phyloP scores from a whole-genome alignment of 2,888 invertebrate genomes.

The Tetropium fuscum region DNA sequence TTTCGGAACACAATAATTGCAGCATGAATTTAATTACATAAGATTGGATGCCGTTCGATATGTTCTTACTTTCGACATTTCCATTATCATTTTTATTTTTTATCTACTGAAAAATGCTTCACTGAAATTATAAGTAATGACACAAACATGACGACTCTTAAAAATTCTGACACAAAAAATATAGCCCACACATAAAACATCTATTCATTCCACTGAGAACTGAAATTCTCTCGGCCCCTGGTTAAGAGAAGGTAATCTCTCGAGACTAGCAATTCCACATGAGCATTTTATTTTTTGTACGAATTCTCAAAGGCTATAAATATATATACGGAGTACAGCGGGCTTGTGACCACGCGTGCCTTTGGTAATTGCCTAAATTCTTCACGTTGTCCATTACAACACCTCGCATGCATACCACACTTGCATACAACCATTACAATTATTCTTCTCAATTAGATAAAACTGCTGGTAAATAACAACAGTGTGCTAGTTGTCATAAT shows the following conservation, averaged over 20 bases:
- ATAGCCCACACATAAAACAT: too few relatives aligned
- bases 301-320: constrained; percentile 54
- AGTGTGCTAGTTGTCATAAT: background rate
- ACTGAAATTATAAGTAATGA: too few relatives aligned
- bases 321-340: constrained; percentile 52
- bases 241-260: constrained; percentile 14
- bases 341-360: constrained; percentile 47
- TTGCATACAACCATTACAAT: constrained; percentile 9
- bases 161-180: too few relatives aligned
- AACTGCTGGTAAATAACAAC: background rate
- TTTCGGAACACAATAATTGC: too few relatives aligned
- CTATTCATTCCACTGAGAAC: too few relatives aligned
- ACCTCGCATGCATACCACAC: constrained; percentile 2
- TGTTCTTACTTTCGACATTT: too few relatives aligned
- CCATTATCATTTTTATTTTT: too few relatives aligned
- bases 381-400: constrained; percentile 38
- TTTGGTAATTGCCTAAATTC: constrained; percentile 56
- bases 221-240: too few relatives aligned
- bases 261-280: constrained; percentile 10
- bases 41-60: too few relatives aligned
- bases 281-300: constrained; percentile 50
- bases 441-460: background rate
- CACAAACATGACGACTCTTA: too few relatives aligned
- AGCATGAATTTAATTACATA: too few relatives aligned
- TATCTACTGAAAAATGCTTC: too few relatives aligned